phyloP scores from a whole-genome alignment of 2,888 invertebrate species.

The Stictocephala bisonia region DNA sequence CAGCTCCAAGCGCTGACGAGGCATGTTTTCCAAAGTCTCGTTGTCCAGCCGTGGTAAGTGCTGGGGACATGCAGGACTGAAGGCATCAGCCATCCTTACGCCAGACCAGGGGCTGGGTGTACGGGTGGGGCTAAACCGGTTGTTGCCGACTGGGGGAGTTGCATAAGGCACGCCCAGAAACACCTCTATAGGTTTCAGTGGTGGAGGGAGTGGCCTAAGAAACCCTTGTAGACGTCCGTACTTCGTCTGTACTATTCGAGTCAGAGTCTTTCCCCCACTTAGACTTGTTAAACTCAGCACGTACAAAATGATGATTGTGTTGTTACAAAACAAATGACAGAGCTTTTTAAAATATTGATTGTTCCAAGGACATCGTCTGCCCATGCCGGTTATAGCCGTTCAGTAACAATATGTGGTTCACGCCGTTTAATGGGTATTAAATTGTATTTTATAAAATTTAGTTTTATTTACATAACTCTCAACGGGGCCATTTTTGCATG shows the following conservation, averaged over 20 bases:
- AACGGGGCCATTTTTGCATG: no score
- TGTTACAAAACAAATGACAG: constrained; percentile 25
- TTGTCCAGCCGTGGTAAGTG: constrained; percentile 80
- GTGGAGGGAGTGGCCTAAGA: constrained; percentile 40
- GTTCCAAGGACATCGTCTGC: neutral
- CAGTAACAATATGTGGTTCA: no score
- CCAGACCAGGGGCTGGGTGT: constrained; percentile 94
- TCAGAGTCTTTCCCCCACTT: constrained; percentile 50
- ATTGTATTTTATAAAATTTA: no score
- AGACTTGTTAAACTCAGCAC: neutral
- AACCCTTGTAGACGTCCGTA: constrained; percentile 52
- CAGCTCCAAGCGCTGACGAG: constrained; percentile 90
- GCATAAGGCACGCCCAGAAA: constrained; percentile 43
- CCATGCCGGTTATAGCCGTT: constrained; percentile 3
- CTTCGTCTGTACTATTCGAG: constrained; percentile 52
- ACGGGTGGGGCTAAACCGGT: constrained; percentile 91
- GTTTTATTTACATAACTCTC: no score
- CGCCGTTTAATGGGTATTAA: no score
- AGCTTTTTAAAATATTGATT: constrained; percentile 3
- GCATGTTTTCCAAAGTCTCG: constrained; percentile 89
- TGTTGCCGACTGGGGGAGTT: constrained; percentile 43
- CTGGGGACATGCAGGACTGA: constrained; percentile 93
- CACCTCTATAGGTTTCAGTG: constrained; percentile 17
- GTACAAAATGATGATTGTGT: constrained; percentile 20
- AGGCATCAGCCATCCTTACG: constrained; percentile 73